phyloP scores from a whole-genome alignment of 2,797 vertebrate species.

The Coregonus sp. region DNA sequence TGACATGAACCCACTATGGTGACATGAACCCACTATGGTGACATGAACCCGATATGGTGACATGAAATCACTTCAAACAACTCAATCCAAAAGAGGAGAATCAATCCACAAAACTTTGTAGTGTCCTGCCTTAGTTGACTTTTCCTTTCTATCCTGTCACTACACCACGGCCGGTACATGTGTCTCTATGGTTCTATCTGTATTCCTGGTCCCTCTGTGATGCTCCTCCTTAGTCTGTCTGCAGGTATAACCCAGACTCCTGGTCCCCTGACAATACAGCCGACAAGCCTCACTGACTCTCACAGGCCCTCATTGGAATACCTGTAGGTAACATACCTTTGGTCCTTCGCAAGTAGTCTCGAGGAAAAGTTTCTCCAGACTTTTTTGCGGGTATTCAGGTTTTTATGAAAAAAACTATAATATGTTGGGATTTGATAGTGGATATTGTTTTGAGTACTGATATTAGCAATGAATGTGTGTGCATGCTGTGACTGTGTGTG shows the following conservation, averaged over 20 bases:
- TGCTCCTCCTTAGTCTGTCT: constrained; percentile 32
- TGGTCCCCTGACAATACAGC: constrained; percentile 52
- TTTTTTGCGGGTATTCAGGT: neutral
- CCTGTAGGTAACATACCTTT: constrained; percentile 18
- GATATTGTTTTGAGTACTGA: no score
- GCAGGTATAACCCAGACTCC: constrained; percentile 46
- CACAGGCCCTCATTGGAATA: constrained; percentile 38
- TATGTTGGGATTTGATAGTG: no score
- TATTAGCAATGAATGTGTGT: neutral
- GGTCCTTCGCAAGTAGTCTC: neutral
- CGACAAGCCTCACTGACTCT: constrained; percentile 57
- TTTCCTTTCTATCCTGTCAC: neutral
- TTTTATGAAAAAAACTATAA: neutral
- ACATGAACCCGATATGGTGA: no score
- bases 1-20: no score
- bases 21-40: no score
- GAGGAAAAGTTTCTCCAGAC: neutral
- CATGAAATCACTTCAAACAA: no score
- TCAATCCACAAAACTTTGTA: neutral
- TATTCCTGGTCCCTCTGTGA: constrained; percentile 31
- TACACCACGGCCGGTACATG: neutral
- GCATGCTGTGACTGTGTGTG: no score
- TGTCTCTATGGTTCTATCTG: constrained; percentile 39
- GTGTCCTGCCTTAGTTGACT: neutral
- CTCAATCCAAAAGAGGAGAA: no score